phyloP scores from a whole-genome alignment of 2,888 invertebrate species.

The Mythimna vitellina region DNA sequence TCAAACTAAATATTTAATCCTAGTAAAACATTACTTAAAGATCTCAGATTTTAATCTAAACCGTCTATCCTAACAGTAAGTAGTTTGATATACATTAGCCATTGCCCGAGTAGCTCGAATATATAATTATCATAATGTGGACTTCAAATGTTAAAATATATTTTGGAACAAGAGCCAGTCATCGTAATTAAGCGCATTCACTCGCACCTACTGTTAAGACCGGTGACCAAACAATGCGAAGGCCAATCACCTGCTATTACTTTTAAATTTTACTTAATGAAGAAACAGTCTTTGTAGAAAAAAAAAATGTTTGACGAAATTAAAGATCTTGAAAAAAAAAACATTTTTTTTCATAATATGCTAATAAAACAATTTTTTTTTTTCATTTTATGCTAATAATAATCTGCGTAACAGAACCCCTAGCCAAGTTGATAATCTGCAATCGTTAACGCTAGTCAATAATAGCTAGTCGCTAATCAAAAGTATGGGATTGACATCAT shows the following conservation, averaged over 20 bases:
- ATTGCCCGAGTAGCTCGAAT: slow-evolving; percentile 75
- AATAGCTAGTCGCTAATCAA: too few relatives aligned
- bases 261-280: slow-evolving; percentile 39
- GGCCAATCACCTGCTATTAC: slow-evolving; percentile 62
- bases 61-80: slow-evolving; percentile 65
- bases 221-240: slow-evolving; percentile 65
- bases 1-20: slow-evolving; percentile 10
- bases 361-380: too few relatives aligned
- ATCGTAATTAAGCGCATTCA: slow-evolving; percentile 85
- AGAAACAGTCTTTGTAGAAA: not conserved
- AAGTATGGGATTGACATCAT: too few relatives aligned
- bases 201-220: slow-evolving; percentile 76
- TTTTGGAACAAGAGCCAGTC: slow-evolving; percentile 82
- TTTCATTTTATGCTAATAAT: too few relatives aligned
- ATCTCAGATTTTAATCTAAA: slow-evolving; percentile 63
- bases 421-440: too few relatives aligned
- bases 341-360: too few relatives aligned
- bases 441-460: too few relatives aligned
- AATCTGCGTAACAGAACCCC: too few relatives aligned
- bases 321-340: slow-evolving; percentile 2
- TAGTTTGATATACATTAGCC: slow-evolving; percentile 72
- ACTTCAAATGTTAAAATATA: slow-evolving; percentile 83
- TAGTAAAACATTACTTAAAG: slow-evolving; percentile 44
- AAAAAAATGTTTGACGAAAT: not conserved
- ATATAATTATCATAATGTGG: slow-evolving; percentile 86